Base-by-base conservation (phyloP, 1,140 invertebrate species). In the Penaeus vannamei region DNA sequence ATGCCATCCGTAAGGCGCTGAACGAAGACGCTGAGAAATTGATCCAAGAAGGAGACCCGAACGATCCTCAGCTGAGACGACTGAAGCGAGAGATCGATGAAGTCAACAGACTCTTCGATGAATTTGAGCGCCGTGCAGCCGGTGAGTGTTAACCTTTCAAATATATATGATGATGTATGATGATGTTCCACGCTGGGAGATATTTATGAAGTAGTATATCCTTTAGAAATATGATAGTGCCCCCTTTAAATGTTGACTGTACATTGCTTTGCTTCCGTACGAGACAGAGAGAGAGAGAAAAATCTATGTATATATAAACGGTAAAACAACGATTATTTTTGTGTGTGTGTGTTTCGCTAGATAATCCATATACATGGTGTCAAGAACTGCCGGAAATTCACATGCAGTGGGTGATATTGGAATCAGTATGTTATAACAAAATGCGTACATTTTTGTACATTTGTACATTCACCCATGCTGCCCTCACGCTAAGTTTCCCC, bases 11-110 rank as follows among this genome's bases (percentile, higher is more conserved):
- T 72, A 96, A 96, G 86, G 98, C 98, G 0, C 93, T 99, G 29
- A 99, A 99, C 93, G 98, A 99, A 92, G 98, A 99, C 93, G 98
- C 98, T 0, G 97, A 99, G 92, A 99, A 99, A 92, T 93, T 99
- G 36, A 94, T 99, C 12, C 95, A 96, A 62, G 98, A 99, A 93
- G 97, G 98, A 26, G 97, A 98, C 93, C 96, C 97, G 23, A 96
- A 97, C 60, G 98, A 99, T 94, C 97, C 98, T 0, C 97, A 99
- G 92, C 93, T 99, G 84, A 93, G 97, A 89, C 94, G 97, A 79
- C 94, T 99, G 80, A 94, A 96, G 89, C 95, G 98, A 19, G 98
- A 99, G 94, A 98, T 99, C 94, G 96, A 97, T 72, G 97, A 98
- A 93, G 98, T 99, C 85, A 99, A 99, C 93, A 94, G 97, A 90